Base-by-base conservation (phyloP, 2,888 invertebrate species). In the Patella caerulea region DNA sequence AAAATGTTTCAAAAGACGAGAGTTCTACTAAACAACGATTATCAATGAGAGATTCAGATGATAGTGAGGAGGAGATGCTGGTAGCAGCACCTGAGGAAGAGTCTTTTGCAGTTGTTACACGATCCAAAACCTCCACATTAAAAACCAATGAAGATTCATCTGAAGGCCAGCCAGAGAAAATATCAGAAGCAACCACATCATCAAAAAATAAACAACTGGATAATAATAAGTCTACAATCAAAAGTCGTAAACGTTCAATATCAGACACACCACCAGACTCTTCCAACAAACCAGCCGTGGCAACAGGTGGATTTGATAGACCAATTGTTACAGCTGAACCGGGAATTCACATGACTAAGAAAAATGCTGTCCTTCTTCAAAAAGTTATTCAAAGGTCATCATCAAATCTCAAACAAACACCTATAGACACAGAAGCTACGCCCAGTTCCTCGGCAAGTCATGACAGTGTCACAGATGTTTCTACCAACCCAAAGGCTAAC, bases 31-130 rank as follows among this genome's bases (percentile, higher is more conserved):
- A 65, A 65, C 11, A 24, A 65, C 65, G 65, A 65, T 11, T 65
- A 24, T 65, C 65, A 24, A 65, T 65, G 65, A 65, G 65, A 19
- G 65, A 65, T 65, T 65, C 65, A 24, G 56, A 65, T 65, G 65
- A 65, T 19, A 65, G 65, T 65, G 24, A 65, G 19, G 65, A 56
- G 15, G 56, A 65, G 19, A 24, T 24, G 19, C 15, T 19, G 14
- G 12, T 12, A 24, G 19, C 11, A 12, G 12, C 11, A n/a, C 19
- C 65, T 1, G 9, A 19, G 4, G 11, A 19, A 65, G 4, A 9
- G 12, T 24, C 24, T 65, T 12, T 19, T 24, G 24, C 19, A 65
- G 24, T 24, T 59, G 7, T 15, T 17, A 59, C 9, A 19, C 17
- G 14, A 17, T 17, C 17, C 15, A 17, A 17, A 2, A 17, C 17